Base-by-base conservation (phyloP, 2,888 invertebrate species). In the Theretra japonica region DNA sequence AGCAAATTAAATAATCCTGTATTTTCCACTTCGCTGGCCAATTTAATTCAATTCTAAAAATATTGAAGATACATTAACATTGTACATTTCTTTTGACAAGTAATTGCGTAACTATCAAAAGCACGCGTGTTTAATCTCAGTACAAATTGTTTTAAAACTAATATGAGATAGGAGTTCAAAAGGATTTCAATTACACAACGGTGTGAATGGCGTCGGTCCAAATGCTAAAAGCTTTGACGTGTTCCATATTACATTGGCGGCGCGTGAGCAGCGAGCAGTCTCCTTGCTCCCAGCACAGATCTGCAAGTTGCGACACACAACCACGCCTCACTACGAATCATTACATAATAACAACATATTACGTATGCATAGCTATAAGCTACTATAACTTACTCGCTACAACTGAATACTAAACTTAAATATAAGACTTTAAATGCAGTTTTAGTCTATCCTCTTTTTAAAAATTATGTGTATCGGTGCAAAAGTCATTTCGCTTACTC, bases 201-300 rank as follows among this genome's bases (percentile, higher is more conserved):
- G 69, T 69, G 72, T 72, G 21, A 69, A 72, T 48, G 58, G 28
- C 50, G 60, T 53, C 59, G 53, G 53, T 69, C 69, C 69, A 71
- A 50, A 69, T 59, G 53, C 56, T 69, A 72, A 69, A 72, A 72
- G 72, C 72, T 72, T 69, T 58, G 69, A 72, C 69, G 59, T 69
- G 72, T 33, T 69, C 72, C 69, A 72, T 72, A 69, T 72, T 69
- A 71, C 76, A 74, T 75, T 75, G 41, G 69, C 72, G 60, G 53
- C 70, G 70, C 15, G 19, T 56, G 56, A 69, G 56, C 57, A 57
- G 57, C 33, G 56, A 69, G 56, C 57, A 57, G 33, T 65, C 56
- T 41, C 25, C 19, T 65, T 41, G 56, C 17, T 69, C 57, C 6
- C 69, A 65, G 25, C 33, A 50, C 70, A 62, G 56, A 71, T 59